Percentiles rank a stretch among this genome's conserved stretches.
Evolutionary conservation across 2,113 vertebrate species (phyloP).

Genomic region (Phrynosoma platyrhinos): DNA sequence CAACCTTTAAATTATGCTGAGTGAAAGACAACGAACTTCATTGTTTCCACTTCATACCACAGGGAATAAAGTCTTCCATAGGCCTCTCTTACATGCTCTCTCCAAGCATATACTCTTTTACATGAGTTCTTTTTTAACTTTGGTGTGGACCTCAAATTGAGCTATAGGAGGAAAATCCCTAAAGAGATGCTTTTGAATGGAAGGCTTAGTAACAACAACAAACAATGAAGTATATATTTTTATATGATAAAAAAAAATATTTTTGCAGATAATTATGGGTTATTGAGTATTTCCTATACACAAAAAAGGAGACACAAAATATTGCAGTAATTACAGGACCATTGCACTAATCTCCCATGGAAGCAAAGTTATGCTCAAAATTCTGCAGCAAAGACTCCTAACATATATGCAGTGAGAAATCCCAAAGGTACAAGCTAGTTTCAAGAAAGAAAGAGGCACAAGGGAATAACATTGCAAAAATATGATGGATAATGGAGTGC

Average conservation of each 20-base stretch:
- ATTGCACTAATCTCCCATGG: too few relatives aligned
- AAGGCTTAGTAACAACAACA: constrained; percentile 60
- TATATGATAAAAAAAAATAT: too few relatives aligned
- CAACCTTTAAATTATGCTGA: background rate
- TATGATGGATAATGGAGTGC: too few relatives aligned
- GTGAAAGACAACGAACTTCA: background rate
- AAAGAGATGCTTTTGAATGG: constrained; percentile 54
- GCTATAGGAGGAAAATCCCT: constrained; percentile 18
- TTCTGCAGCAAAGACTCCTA: too few relatives aligned
- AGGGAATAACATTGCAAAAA: too few relatives aligned
- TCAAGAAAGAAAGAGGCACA: too few relatives aligned
- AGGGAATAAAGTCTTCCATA: constrained; percentile 13
- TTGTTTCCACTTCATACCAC: constrained; percentile 22
- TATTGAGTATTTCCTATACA: too few relatives aligned
- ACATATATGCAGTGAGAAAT: too few relatives aligned
- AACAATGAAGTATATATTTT: constrained; percentile 40
- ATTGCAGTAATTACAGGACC: too few relatives aligned
- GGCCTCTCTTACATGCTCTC: constrained; percentile 40
- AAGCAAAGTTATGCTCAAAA: too few relatives aligned
- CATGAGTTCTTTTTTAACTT: constrained; percentile 46
- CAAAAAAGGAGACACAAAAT: too few relatives aligned
- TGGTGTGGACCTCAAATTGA: constrained; percentile 42
- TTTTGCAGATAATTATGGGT: constrained; percentile 41
- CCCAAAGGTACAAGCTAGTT: too few relatives aligned
- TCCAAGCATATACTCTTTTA: background rate